Evolutionary conservation across 2,888 invertebrate species (phyloP).

Genomic region (Melanostoma scalare): DNA sequence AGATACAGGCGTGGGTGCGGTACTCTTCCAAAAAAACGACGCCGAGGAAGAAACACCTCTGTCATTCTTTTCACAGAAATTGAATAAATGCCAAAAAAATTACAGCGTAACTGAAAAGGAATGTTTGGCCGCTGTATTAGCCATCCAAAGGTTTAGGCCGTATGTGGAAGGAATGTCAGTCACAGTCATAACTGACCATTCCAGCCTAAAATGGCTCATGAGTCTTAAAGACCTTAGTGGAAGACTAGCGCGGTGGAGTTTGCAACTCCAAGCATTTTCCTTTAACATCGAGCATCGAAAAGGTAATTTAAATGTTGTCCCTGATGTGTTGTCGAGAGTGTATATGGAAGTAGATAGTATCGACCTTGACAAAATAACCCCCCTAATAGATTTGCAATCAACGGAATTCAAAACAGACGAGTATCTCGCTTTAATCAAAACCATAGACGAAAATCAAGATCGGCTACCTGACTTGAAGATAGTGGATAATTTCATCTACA

Average conservation of each 20-base stretch:
- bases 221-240: no score
- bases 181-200: no score
- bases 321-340: neutral
- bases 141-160: neutral
- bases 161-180: neutral
- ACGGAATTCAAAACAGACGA: no score
- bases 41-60: neutral
- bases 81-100: conserved; percentile 7
- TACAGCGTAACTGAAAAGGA: neutral
- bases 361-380: no score
- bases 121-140: neutral
- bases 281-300: neutral
- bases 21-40: neutral
- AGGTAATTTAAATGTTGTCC: neutral
- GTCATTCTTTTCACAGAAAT: neutral
- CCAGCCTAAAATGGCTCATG: no score
- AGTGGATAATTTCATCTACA: neutral
- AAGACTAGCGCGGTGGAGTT: no score
- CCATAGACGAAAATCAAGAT: neutral
- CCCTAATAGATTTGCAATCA: no score
- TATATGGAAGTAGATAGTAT: neutral
- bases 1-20: neutral
- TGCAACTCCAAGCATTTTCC: neutral
- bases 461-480: neutral
- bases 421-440: neutral